Evolutionary conservation across 2,888 invertebrate genomes (phyloP).

Genomic region (Pinctada fucata): DNA sequence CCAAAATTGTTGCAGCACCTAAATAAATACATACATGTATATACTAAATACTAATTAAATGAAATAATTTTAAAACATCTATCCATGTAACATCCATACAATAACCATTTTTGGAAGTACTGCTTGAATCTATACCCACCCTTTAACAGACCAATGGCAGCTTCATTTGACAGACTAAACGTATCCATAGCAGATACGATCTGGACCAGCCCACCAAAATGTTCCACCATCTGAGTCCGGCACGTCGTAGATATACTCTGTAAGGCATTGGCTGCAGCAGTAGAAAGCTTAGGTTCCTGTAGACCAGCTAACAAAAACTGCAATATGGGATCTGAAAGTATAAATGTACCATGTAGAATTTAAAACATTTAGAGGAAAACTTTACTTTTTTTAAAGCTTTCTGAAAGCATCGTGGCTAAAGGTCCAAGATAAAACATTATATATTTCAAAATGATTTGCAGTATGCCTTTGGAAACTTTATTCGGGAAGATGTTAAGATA

Average conservation of each 20-base stretch:
- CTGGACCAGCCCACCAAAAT: slow-evolving; percentile 85
- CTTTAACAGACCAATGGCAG: slow-evolving; percentile 73
- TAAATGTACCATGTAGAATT: slow-evolving; percentile 15
- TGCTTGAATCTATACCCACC: slow-evolving; percentile 49
- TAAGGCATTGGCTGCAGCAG: slow-evolving; percentile 89
- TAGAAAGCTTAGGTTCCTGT: slow-evolving; percentile 70
- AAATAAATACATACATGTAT: slow-evolving; percentile 32
- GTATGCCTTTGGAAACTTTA: too few relatives aligned
- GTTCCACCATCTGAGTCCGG: slow-evolving; percentile 86
- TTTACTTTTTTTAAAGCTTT: too few relatives aligned
- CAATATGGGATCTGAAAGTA: slow-evolving; percentile 84
- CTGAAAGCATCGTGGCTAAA: too few relatives aligned
- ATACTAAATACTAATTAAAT: slow-evolving; percentile 4
- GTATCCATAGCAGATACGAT: slow-evolving; percentile 74
- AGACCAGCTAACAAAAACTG: slow-evolving; percentile 84
- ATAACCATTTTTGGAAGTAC: too few relatives aligned
- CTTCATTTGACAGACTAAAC: slow-evolving; percentile 73
- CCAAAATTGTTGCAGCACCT: slow-evolving; percentile 83
- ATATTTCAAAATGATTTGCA: too few relatives aligned
- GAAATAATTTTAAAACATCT: background rate
- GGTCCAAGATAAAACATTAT: too few relatives aligned
- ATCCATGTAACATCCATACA: background rate
- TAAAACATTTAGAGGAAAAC: too few relatives aligned
- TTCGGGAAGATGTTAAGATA: too few relatives aligned
- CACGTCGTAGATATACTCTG: slow-evolving; percentile 92